Evolutionary conservation across 2,113 vertebrate species (phyloP), one percentile per base, ranked within the genome.

Genomic region (Mobula hypostoma): DNA sequence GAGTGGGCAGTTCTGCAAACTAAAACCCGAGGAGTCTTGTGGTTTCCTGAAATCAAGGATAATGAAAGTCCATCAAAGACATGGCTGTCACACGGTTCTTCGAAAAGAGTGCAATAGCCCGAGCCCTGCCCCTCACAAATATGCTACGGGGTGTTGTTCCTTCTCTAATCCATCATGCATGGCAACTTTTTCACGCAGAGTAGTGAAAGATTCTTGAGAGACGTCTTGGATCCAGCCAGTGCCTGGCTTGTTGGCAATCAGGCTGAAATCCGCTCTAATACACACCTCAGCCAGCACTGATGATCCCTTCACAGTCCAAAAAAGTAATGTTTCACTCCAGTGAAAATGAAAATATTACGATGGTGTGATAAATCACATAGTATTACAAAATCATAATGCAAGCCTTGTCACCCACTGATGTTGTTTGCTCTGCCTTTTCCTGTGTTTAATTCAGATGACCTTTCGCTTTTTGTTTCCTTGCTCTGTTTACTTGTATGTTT

Each of bases 51-150:
- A 90, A 61, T 63, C 1, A 66, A 63, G 61, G 85, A 90, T 61
- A 32, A n/a, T 68, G 12, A 8, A 12, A 19, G 85, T 32, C 61
- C 85, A 29, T 90, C 85, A 90, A 29, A 66, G n/a, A 32, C n/a
- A 66, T 66, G 61, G 61, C 85, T 29, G 61, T n/a, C 85, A 68
- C 61, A 66, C 85, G 66, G 85, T 29, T 90, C n/a, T 90, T 66
- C 15, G 61, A 90, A 90, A 32, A 5, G 29, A 90, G 29, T 7
- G 29, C 85, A 90, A 66, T 66, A 66, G 66, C n/a, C 61, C 0
- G 85, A 66, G 85, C 61, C 85, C 85, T 90, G 61, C 85, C 85
- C 85, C 61, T 90, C 85, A 15, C 85, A 90, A 32, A 90, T n/a
- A 68, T 90, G 85, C 58, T 12, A 66, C 61, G 29, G 85, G 61